A percentile compares a stretch with the other conserved stretches of the same genome.
phyloP scores from a whole-genome alignment of 2,888 invertebrate genomes.

The Unio delphinus region DNA sequence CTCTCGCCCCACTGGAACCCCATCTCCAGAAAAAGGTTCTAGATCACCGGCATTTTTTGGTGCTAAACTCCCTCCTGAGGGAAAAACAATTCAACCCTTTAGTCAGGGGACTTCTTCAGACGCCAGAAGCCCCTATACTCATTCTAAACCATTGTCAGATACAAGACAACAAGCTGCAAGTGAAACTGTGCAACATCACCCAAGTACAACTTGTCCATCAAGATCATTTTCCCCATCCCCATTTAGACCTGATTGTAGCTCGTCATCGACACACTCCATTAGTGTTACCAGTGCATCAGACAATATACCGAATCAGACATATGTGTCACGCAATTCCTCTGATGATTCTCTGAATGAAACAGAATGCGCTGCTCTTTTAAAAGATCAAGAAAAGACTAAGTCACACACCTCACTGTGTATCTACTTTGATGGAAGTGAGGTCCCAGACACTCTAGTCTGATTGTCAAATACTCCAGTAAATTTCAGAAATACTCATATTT shows the following conservation, averaged over 20 bases:
- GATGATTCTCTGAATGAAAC: conserved; percentile 72
- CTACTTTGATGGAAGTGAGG: conserved; percentile 53
- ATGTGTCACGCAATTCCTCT: conserved; percentile 67
- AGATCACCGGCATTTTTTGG: too few species aligned
- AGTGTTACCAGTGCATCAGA: conserved; percentile 1
- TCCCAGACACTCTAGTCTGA: conserved; percentile 36
- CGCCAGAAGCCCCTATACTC: too few species aligned
- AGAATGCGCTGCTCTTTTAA: conserved; percentile 75
- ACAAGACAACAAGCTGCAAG: too few species aligned
- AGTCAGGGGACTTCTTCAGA: too few species aligned
- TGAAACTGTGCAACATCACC: too few species aligned
- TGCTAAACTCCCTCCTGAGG: too few species aligned
- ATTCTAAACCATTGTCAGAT: too few species aligned
- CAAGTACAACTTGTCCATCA: too few species aligned
- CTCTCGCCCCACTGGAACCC: too few species aligned
- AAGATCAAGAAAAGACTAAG: conserved; percentile 61
- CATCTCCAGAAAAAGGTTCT: too few species aligned
- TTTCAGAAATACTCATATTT: too few species aligned
- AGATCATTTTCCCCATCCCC: not conserved
- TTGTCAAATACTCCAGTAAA: not conserved
- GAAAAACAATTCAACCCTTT: too few species aligned
- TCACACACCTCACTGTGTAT: conserved; percentile 54
- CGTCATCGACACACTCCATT: conserved; percentile 11
- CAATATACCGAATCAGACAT: conserved; percentile 48
- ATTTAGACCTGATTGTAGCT: conserved; percentile 6